Base-by-base conservation (phyloP, 2,888 invertebrate species). In the Ctenicera cuprea region DNA sequence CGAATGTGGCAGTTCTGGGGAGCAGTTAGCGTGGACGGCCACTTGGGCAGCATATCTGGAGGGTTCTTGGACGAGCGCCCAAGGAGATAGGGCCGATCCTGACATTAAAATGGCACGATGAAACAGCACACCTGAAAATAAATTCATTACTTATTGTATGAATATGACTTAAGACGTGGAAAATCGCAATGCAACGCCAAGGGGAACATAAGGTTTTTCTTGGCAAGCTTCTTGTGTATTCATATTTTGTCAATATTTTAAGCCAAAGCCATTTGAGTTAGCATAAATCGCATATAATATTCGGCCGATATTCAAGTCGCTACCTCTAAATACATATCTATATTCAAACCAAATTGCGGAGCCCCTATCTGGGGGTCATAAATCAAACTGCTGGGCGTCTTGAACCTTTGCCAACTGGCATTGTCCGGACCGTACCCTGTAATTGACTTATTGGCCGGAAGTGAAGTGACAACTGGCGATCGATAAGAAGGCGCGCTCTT, bases 101-200 rank as follows among this genome's bases (percentile, higher is more conserved):
- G 96, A 96, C 95, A 96, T 96, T 76, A 97, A 90, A 73, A 97
- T 92, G 41, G 95, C 96, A 79, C 96, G 92, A 86, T 96, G 96
- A 87, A 97, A 97, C 63, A 97, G 90, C 48, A 95, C 90, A 82
- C 95, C 96, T 96, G 89, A 90, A 91, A 82, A 78, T 83, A 65
- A 18, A 12, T 33, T 33, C 5, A 33, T 26, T 26, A 33, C 9
- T 33, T 33, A 33, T 4, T 33, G 11, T 2, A 20, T 9, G 61
- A 1, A 18, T 12, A 33, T 33, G 57, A 16, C 14, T 33, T 1
- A 16, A 50, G 16, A 4, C 3, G 33, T 33, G 14, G 30, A 33
- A 41, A 3, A 41, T 41, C 41, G 43, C 43, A 54, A 38, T 20
- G 5, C 26, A 26, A 26, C 26, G 52, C 26, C 5, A 22, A 38